Conservation (phyloP, 2,113 vertebrate genomes). For the Leptobrachium ailaonicum region DNA sequence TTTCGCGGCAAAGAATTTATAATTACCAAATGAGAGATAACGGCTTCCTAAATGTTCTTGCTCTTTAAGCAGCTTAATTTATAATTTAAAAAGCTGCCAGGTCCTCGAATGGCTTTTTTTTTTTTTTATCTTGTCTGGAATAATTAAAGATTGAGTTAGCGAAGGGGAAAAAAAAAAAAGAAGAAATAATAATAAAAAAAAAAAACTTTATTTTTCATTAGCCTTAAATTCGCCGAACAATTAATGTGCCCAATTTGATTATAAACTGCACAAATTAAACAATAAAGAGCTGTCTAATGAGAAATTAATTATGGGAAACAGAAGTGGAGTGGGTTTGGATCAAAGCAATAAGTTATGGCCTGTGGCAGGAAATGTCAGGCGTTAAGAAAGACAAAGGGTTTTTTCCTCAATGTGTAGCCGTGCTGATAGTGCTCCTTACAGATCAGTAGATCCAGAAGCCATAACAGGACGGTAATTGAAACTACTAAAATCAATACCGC, state of each 20-base stretch:
- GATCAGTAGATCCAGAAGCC: conserved; percentile 96
- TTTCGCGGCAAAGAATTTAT: conserved; percentile 83
- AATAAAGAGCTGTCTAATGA: conserved; percentile 99
- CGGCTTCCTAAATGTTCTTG: conserved; percentile 80
- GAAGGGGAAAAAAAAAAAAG: conserved; percentile 54
- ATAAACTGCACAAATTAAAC: conserved; percentile 99
- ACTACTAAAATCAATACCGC: conserved; percentile 97
- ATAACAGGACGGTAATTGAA: conserved; percentile 92
- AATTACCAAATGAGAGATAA: conserved; percentile 85
- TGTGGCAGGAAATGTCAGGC: conserved; percentile 78
- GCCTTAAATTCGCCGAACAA: conserved; percentile 89
- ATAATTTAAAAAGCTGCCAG: conserved; percentile 88
- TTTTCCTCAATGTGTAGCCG: conserved; percentile 86
- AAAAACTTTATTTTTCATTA: conserved; percentile 88
- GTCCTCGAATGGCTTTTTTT: conserved; percentile 71
- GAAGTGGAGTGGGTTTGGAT: conserved; percentile 81
- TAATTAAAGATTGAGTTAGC: conserved; percentile 82
- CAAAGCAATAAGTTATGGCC: conserved; percentile 86
- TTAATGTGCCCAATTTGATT: conserved; percentile 99
- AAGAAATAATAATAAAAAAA: conserved; percentile 44
- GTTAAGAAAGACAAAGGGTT: conserved; percentile 90
- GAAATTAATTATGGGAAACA: conserved; percentile 98
- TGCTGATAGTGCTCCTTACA: conserved; percentile 96
- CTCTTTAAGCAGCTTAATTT: conserved; percentile 83
- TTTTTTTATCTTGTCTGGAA: conserved; percentile 76